Base-by-base conservation (phyloP, 2,113 vertebrate species). In the Noctilio leporinus region DNA sequence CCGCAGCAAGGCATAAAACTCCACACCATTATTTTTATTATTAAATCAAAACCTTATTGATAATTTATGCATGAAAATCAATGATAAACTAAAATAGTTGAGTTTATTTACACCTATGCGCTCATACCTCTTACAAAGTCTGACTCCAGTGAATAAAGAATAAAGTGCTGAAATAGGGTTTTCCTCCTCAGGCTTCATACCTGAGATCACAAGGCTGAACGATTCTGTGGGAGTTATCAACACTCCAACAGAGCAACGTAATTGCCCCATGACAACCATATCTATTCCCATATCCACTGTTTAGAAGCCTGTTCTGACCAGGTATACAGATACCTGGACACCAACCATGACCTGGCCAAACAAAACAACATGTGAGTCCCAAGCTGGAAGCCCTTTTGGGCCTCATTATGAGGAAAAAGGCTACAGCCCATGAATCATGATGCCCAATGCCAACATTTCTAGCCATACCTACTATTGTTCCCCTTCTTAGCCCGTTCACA, bases 1-100 rank as follows among this genome's bases (percentile, higher is more conserved):
- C 70, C 30, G 62, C 2, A 40, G 45, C 59, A 80, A 8, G 67
- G 26, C 57, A 93, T 75, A 81, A 84, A 95, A 92, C 38, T 84
- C 38, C 30, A 90, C 55, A 28, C 26, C 35, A 2, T 64, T 93
- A 62, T 87, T 80, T 94, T 86, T 95, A 57, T 59, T 89, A 78
- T 92, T 84, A 93, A 95, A 75, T 90, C 93, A 96, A 95, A 93
- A 86, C n/a, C 17, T 3, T 76, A 93, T 89, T 53, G 76, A 90
- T 89, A 80, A 95, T 92, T 92, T 94, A 93, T 76, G 94, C 65
- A 83, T 80, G 64, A 92, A 96, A 92, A 87, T 94, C 88, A 89
- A 95, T 59, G 35, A 47, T 72, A 80, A 95, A 47, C 75, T 92
- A 62, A 96, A 96, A 92, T 86, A 84, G 87, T 20, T 85, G 70